phyloP scores from a whole-genome alignment of 2,113 vertebrate genomes.

The Athene noctua region DNA sequence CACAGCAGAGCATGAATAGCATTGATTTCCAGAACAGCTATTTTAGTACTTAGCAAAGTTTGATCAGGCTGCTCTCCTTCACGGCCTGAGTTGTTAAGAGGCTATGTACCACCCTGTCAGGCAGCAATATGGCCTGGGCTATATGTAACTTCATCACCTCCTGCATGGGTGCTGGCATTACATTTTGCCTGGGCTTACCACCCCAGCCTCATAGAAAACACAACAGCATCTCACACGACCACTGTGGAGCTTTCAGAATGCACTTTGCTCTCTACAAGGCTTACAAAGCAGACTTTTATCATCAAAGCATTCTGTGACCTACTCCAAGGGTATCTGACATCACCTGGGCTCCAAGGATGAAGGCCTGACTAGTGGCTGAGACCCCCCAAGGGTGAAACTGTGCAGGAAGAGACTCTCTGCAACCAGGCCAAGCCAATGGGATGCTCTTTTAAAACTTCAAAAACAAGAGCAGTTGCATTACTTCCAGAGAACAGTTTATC shows the following conservation, averaged over 20 bases:
- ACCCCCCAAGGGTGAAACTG: background rate
- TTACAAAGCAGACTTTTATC: background rate
- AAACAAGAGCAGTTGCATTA: background rate
- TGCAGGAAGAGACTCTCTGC: background rate
- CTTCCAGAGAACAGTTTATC: background rate
- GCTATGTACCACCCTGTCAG: background rate
- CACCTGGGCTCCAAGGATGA: background rate
- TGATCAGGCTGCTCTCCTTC: background rate
- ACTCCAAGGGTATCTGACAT: background rate
- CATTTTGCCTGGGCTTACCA: background rate
- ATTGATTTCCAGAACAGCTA: conserved; percentile 45
- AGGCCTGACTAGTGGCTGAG: background rate
- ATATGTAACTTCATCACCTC: background rate
- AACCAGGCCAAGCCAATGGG: background rate
- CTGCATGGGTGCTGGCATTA: background rate
- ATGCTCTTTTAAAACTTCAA: background rate
- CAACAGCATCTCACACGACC: background rate
- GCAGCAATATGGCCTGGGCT: background rate
- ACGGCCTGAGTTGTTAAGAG: background rate
- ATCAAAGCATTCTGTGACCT: background rate
- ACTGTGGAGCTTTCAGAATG: background rate
- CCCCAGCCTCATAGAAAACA: background rate
- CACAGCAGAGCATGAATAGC: conserved; percentile 32
- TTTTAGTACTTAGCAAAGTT: conserved; percentile 34
- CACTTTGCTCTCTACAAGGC: background rate